A percentile compares a stretch with the other conserved stretches of the same genome.
Conservation (phyloP, 2,888 invertebrate genomes). For the Norana najaformis region DNA sequence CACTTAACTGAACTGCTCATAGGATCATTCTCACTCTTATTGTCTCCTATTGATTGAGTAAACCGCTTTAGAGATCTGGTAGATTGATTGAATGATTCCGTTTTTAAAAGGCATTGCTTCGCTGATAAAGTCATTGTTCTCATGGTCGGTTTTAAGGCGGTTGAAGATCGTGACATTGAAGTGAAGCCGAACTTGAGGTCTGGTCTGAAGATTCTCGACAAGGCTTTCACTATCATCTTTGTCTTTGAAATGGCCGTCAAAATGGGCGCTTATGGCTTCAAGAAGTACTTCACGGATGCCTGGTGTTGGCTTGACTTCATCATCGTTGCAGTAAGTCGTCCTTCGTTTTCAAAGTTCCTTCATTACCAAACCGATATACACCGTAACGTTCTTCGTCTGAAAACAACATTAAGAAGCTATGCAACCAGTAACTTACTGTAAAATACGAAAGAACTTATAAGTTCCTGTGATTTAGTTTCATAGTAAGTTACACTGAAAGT, state of each 20-base stretch:
- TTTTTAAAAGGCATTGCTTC: not conserved
- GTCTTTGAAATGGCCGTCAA: constrained; percentile 92
- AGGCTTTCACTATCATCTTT: constrained; percentile 87
- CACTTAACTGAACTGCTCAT: not conserved
- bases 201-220: constrained; percentile 67
- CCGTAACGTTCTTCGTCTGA: not conserved
- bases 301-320: constrained; percentile 96
- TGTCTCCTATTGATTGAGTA: not conserved
- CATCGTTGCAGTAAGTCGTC: constrained; percentile 93
- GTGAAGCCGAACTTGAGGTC: constrained; percentile 74
- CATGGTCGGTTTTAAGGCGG: constrained; percentile 67
- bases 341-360: constrained; percentile 70
- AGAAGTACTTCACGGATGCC: constrained; percentile 91
- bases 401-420: not conserved
- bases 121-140: not conserved
- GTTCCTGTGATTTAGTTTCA: not conserved
- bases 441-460: not conserved
- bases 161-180: constrained; percentile 92
- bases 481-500: too few species aligned
- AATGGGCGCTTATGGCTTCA: constrained; percentile 91
- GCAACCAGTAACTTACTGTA: not conserved
- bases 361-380: not conserved
- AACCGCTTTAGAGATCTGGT: not conserved
- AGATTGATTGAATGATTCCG: not conserved
- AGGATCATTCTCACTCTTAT: not conserved